Conservation (phyloP, 2,888 invertebrate genomes). For the Tipula lateralis region DNA sequence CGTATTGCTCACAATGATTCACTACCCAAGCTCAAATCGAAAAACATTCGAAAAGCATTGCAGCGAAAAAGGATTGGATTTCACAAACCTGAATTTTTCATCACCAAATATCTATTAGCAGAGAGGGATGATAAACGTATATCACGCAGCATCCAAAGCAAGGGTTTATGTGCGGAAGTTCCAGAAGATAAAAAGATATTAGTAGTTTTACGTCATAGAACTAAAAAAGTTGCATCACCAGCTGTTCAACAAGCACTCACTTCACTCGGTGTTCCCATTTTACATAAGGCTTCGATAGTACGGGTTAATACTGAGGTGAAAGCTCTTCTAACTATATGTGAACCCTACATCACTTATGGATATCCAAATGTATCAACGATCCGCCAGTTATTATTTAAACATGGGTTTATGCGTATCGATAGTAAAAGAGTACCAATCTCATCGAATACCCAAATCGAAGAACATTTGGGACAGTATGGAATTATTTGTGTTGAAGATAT, state of each 20-base stretch:
- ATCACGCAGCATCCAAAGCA: conserved; percentile 26
- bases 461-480: conserved; percentile 45
- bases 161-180: conserved; percentile 14
- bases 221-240: conserved; percentile 45
- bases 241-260: conserved; percentile 32
- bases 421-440: conserved; percentile 46
- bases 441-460: conserved; percentile 48
- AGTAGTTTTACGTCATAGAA: conserved; percentile 47
- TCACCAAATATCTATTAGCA: conserved; percentile 45
- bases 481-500: conserved; percentile 49
- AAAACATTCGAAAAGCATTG: conserved; percentile 41
- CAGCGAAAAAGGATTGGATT: conserved; percentile 43
- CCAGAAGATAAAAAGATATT: conserved; percentile 41
- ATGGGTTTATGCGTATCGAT: conserved; percentile 45
- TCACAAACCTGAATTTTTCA: conserved; percentile 47
- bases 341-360: conserved; percentile 47
- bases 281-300: conserved; percentile 37
- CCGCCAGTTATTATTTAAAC: conserved; percentile 48
- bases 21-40: conserved; percentile 42
- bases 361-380: conserved; percentile 44
- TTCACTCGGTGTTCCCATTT: not conserved
- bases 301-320: conserved; percentile 45
- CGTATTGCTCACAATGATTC: conserved; percentile 45
- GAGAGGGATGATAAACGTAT: conserved; percentile 39
- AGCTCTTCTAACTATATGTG: conserved; percentile 45